These are phyloP conservation scores for Boloria euphrosyne DNA, from an alignment of 2,888 invertebrate species.

Conservation along the genomic window DNA sequence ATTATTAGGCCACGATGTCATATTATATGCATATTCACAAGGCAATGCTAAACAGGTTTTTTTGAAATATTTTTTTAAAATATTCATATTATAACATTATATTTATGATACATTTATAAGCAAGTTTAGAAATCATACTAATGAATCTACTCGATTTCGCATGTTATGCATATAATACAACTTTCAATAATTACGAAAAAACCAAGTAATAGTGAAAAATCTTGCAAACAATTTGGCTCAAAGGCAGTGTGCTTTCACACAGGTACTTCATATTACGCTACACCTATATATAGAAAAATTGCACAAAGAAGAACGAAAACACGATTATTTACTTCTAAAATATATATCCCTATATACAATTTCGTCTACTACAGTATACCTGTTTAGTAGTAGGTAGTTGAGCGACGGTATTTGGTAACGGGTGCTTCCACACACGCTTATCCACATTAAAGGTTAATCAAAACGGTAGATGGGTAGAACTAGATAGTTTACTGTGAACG, in stretches of 20 bases:
- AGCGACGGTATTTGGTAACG: constrained; percentile 67
- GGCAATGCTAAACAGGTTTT: background rate
- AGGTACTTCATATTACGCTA: constrained; percentile 58
- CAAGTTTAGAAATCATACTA: background rate
- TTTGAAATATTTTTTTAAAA: background rate
- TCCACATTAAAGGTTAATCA: constrained; percentile 27
- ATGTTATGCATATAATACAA: background rate
- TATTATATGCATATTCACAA: constrained; percentile 2
- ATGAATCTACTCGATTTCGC: background rate
- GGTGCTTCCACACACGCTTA: constrained; percentile 52
- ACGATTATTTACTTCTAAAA: constrained; percentile 40
- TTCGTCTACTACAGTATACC: constrained; percentile 31
- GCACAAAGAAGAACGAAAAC: constrained; percentile 55
- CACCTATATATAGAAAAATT: constrained; percentile 54
- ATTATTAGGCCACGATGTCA: constrained; percentile 19
- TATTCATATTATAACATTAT: background rate
- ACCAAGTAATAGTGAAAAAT: constrained; percentile 3
- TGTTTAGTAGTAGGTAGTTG: constrained; percentile 42
- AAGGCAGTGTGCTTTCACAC: constrained; percentile 46
- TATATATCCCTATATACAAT: constrained; percentile 53
- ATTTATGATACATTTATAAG: background rate
- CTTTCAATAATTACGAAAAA: background rate
- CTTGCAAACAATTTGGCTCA: background rate
- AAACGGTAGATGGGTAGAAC: constrained; percentile 37
- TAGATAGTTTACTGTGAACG: constrained; percentile 52